Evolutionary conservation across 1,140 invertebrate genomes (phyloP).

Genomic region (Ceratitis capitata): DNA sequence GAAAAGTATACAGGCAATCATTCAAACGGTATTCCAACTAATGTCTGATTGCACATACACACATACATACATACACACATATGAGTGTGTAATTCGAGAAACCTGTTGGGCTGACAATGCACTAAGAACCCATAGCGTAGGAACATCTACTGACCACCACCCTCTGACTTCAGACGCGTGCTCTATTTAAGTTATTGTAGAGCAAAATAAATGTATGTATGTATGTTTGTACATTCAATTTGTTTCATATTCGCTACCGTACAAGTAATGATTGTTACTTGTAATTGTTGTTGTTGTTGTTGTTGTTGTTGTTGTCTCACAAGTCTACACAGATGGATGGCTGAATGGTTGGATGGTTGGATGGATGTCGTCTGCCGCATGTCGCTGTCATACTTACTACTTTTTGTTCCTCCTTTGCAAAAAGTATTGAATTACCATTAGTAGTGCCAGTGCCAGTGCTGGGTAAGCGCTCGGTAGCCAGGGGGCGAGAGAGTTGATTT

Average conservation of each 20-base stretch:
- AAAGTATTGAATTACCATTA: conserved; percentile 34
- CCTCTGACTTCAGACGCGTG: background rate
- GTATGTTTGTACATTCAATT: conserved; percentile 24
- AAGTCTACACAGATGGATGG: background rate
- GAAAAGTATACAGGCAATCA: background rate
- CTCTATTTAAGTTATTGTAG: conserved; percentile 1
- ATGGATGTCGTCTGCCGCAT: conserved; percentile 5
- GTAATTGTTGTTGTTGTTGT: background rate
- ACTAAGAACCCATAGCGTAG: no score
- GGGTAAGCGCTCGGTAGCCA: no score
- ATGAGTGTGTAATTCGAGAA: conserved; percentile 9
- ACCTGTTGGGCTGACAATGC: conserved; percentile 14
- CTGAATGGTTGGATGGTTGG: no score
- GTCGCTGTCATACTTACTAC: conserved; percentile 28
- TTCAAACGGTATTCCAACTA: background rate
- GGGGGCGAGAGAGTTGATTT: background rate
- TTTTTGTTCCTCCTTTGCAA: no score
- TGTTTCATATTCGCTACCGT: background rate
- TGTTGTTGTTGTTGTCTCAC: background rate
- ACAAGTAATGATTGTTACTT: background rate
- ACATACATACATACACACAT: no score
- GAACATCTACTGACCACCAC: background rate
- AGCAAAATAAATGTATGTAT: no score
- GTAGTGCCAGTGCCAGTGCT: background rate
- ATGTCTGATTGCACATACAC: background rate